phyloP scores from a whole-genome alignment of 2,113 vertebrate genomes.

The Pollimyrus isidori region DNA sequence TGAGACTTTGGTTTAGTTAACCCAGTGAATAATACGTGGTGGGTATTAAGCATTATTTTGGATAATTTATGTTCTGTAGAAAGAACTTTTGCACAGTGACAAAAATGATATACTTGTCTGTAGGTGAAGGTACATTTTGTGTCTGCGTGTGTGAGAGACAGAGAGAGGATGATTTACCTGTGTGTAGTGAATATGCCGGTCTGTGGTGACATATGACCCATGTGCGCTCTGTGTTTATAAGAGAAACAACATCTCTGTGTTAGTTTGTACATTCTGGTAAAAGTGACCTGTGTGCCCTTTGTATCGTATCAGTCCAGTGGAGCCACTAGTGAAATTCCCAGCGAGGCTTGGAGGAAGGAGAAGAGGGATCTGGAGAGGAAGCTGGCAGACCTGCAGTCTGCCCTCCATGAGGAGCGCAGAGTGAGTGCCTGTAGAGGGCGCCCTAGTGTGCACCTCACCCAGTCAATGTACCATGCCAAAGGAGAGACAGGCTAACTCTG shows the following conservation, averaged over 20 bases:
- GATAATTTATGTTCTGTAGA: neutral
- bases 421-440: conserved; percentile 44
- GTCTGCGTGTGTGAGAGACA: neutral
- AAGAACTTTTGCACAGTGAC: neutral
- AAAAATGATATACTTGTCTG: neutral
- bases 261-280: neutral
- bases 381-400: conserved; percentile 64
- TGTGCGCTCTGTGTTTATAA: neutral
- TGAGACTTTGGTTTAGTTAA: neutral
- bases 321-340: conserved; percentile 26
- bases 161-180: neutral
- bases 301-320: conserved; percentile 37
- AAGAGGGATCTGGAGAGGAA: conserved; percentile 58
- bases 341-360: conserved; percentile 47
- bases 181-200: neutral
- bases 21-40: neutral
- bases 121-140: neutral
- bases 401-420: conserved; percentile 62
- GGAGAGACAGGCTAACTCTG: neutral
- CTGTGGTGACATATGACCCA: neutral
- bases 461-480: neutral
- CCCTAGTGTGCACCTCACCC: neutral
- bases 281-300: neutral
- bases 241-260: neutral
- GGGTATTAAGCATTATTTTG: neutral